Conservation (phyloP, 2,113 vertebrate species). For the Martes martes region DNA sequence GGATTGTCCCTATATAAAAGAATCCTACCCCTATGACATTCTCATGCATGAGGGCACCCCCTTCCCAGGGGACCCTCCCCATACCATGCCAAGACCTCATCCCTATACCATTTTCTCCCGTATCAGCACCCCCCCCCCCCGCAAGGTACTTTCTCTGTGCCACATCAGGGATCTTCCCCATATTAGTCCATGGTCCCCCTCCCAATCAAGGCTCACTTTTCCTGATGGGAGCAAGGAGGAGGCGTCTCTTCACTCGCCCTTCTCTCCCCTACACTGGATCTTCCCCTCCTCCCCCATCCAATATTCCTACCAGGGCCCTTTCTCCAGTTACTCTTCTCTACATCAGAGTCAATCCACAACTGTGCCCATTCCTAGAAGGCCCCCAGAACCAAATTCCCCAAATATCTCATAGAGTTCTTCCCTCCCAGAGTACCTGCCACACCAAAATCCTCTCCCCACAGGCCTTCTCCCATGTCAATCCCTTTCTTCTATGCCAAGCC, state of each 20-base stretch:
- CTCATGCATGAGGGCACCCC: neutral
- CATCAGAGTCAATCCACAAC: neutral
- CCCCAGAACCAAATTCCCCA: neutral
- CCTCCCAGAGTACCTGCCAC: neutral
- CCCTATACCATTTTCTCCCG: neutral
- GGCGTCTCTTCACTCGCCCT: neutral
- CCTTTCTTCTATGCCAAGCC: neutral
- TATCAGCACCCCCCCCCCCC: neutral
- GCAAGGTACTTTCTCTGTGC: neutral
- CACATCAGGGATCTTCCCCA: neutral
- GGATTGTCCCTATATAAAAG: neutral
- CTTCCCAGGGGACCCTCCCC: neutral
- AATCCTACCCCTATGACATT: neutral
- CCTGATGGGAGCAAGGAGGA: neutral
- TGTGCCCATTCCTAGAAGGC: conserved; percentile 60
- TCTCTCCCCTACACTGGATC: neutral
- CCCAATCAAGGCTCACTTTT: neutral
- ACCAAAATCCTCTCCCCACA: neutral
- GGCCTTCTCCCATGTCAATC: neutral
- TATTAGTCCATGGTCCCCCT: neutral
- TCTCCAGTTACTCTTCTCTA: neutral
- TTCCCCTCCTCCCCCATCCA: neutral
- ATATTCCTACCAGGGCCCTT: neutral
- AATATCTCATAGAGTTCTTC: neutral
- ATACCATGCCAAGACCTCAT: neutral